Percentiles rank a stretch among this genome's conserved stretches.
Evolutionary conservation across 2,797 vertebrate genomes (phyloP).

Genomic region (Gallinago nigripennis): DNA sequence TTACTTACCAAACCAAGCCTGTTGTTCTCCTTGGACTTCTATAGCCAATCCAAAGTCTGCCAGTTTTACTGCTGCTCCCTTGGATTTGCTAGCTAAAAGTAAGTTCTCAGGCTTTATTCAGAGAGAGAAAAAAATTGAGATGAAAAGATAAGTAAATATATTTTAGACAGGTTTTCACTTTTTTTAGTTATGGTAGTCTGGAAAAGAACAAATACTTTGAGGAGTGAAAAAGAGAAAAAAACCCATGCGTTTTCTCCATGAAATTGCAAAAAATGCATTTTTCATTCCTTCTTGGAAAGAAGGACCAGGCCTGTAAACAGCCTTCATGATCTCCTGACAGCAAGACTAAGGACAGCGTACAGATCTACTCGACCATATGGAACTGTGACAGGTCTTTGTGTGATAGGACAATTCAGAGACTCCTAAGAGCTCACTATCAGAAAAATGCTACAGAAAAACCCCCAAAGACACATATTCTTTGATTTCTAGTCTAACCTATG

Average conservation of each 20-base stretch:
- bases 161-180: not conserved
- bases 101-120: constrained; percentile 93
- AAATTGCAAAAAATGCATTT: not conserved
- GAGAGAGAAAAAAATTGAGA: constrained; percentile 55
- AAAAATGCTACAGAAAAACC: constrained; percentile 6
- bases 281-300: constrained; percentile 14
- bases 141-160: constrained; percentile 47
- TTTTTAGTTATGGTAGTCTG: not conserved
- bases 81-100: constrained; percentile 96
- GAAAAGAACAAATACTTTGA: not conserved
- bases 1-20: constrained; percentile 96
- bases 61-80: constrained; percentile 96
- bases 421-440: not conserved
- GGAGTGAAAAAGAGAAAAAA: not conserved
- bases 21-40: constrained; percentile 96
- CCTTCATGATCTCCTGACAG: not conserved
- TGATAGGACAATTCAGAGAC: not conserved
- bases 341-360: not conserved
- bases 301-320: not conserved
- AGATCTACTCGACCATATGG: not conserved
- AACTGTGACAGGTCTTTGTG: not conserved
- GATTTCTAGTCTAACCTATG: not conserved
- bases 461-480: not conserved
- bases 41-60: constrained; percentile 97
- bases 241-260: not conserved